These are phyloP conservation scores for Zygothrica quintamaculata DNA, from an alignment of 2,888 invertebrate species.

Conservation along the genomic window DNA sequence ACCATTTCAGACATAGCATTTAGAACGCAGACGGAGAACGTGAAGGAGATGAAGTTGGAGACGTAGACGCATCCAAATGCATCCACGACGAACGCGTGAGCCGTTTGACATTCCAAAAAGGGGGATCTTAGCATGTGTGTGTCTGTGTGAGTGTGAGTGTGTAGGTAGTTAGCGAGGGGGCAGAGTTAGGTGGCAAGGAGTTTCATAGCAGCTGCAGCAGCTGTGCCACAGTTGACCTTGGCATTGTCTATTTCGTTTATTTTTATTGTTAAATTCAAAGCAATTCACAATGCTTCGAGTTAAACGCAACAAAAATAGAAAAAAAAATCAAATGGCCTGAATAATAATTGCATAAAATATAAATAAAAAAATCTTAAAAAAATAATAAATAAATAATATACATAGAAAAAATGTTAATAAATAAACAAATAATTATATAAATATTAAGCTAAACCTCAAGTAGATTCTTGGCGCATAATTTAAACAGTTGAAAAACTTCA, in stretches of 20 bases:
- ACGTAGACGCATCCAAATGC: constrained; percentile 34
- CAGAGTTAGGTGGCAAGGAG: neutral
- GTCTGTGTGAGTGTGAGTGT: no score
- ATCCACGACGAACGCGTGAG: constrained; percentile 61
- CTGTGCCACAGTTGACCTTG: constrained; percentile 69
- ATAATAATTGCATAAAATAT: no score
- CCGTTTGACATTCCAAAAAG: constrained; percentile 73
- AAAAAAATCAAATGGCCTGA: neutral
- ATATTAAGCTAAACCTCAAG: no score
- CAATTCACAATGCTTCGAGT: constrained; percentile 49
- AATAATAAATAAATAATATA: no score
- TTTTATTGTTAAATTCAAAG: constrained; percentile 64
- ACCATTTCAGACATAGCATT: constrained; percentile 21
- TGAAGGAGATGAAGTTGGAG: neutral
- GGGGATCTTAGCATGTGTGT: constrained; percentile 10
- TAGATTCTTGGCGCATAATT: no score
- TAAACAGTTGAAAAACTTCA: no score
- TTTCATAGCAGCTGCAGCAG: constrained; percentile 35
- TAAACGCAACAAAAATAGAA: constrained; percentile 32
- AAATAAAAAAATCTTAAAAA: no score
- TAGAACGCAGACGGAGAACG: no score
- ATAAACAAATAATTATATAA: no score
- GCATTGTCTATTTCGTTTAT: constrained; percentile 72
- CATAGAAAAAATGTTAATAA: no score
- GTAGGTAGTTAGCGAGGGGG: constrained; percentile 4